Evolutionary conservation across 1,140 invertebrate genomes (phyloP).

Genomic region (Pseudomyrmex sp.): DNA sequence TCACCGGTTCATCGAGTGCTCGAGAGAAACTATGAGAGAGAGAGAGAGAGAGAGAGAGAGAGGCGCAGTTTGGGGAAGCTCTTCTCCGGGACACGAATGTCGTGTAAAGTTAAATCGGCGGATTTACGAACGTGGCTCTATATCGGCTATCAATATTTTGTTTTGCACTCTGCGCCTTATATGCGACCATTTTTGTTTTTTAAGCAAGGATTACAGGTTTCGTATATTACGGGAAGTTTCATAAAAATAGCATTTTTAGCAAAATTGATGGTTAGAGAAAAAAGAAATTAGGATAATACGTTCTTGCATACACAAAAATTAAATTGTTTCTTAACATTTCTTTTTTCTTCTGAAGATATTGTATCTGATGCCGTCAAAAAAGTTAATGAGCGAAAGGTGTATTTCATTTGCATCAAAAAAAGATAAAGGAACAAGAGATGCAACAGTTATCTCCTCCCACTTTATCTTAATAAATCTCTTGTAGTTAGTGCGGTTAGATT

Average conservation of each 20-base stretch:
- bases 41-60: conserved; percentile 39
- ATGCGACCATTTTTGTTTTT: neutral
- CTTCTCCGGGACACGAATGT: conserved; percentile 41
- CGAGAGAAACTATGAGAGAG: conserved; percentile 46
- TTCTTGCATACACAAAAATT: no score
- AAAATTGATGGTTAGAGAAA: neutral
- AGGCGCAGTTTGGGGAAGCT: conserved; percentile 22
- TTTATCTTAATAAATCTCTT: neutral
- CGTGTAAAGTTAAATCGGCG: conserved; percentile 66
- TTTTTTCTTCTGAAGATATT: no score
- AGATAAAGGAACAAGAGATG: no score
- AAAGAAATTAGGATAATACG: no score
- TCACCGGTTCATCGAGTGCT: conserved; percentile 68
- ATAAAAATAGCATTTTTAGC: no score
- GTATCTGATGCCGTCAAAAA: no score
- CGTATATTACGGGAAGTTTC: neutral
- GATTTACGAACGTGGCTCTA: conserved; percentile 58
- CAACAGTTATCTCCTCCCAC: no score
- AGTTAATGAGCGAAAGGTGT: no score
- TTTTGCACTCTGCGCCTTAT: neutral
- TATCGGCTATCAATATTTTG: conserved; percentile 19
- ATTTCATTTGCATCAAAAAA: no score
- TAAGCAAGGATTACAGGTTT: neutral
- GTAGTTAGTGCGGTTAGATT: neutral
- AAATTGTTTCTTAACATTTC: no score